phyloP scores from a whole-genome alignment of 2,797 vertebrate genomes.

The Aldrovandia affinis region DNA sequence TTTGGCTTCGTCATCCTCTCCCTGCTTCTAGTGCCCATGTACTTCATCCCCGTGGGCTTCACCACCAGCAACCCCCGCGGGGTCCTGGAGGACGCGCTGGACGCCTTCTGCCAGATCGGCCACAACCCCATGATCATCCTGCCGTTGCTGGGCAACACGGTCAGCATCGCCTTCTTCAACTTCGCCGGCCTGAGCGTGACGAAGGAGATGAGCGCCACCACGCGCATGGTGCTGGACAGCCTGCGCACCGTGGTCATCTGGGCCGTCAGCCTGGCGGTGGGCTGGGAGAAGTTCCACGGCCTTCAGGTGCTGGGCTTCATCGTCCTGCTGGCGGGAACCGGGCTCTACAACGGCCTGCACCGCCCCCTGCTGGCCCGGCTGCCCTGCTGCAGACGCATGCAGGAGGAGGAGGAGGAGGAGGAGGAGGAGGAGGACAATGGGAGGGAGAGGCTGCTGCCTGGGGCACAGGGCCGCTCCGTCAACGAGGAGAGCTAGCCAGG shows the following conservation, averaged over 20 bases:
- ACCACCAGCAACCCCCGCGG: slow-evolving; percentile 77
- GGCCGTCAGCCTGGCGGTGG: slow-evolving; percentile 83
- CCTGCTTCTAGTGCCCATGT: slow-evolving; percentile 89
- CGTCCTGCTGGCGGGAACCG: slow-evolving; percentile 79
- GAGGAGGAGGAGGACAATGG: slow-evolving; percentile 57
- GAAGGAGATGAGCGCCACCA: slow-evolving; percentile 94
- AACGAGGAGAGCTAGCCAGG: slow-evolving; percentile 47
- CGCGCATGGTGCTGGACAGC: slow-evolving; percentile 95
- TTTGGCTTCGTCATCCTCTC: slow-evolving; percentile 88
- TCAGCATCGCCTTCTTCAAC: slow-evolving; percentile 97
- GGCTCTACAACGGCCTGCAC: slow-evolving; percentile 89
- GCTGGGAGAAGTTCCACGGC: slow-evolving; percentile 87
- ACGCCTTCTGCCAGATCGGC: slow-evolving; percentile 91
- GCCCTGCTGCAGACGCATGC: slow-evolving; percentile 46
- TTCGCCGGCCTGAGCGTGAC: slow-evolving; percentile 95
- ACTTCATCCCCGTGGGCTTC: slow-evolving; percentile 79
- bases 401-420: slow-evolving; percentile 47
- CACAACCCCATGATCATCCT: slow-evolving; percentile 80
- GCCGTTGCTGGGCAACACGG: slow-evolving; percentile 86
- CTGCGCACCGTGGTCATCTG: slow-evolving; percentile 90
- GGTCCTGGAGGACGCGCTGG: slow-evolving; percentile 83
- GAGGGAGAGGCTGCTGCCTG: slow-evolving; percentile 66
- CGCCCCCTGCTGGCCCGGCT: slow-evolving; percentile 75
- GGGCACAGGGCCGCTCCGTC: slow-evolving; percentile 37
- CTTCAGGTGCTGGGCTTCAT: slow-evolving; percentile 89